These are phyloP conservation scores for Chironomus riparius DNA, from an alignment of 2,888 invertebrate species.

Conservation along the genomic window DNA sequence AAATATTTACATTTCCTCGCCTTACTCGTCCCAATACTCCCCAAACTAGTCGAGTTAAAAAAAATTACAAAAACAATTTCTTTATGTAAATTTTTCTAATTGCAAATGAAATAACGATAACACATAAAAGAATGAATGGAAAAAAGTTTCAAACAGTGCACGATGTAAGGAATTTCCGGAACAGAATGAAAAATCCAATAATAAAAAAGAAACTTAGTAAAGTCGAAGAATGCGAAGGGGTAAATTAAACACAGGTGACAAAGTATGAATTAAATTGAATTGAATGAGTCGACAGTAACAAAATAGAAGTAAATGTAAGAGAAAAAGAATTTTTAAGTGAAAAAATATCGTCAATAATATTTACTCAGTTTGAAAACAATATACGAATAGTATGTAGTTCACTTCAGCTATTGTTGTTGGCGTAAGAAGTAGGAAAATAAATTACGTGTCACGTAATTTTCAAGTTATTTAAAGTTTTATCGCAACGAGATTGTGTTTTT, in stretches of 20 bases:
- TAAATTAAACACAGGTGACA: not conserved
- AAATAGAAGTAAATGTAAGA: no score
- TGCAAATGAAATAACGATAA: not conserved
- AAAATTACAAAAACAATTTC: not conserved
- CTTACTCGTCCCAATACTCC: not conserved
- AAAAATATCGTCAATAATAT: not conserved
- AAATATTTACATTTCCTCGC: not conserved
- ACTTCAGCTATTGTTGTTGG: not conserved
- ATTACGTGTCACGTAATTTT: not conserved
- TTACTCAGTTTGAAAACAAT: not conserved
- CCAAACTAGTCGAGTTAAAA: no score
- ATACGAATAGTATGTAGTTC: not conserved
- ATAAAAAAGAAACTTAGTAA: no score
- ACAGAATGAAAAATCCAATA: no score
- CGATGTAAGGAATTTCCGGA: no score
- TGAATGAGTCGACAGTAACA: not conserved
- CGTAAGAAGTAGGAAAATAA: not conserved
- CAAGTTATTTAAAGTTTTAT: not conserved
- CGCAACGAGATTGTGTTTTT: not conserved
- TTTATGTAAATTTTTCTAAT: not conserved
- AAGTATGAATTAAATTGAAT: not conserved
- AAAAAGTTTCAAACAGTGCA: not conserved
- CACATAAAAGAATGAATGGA: not conserved
- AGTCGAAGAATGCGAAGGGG: not conserved
- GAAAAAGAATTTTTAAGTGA: no score